Percentiles rank a stretch among this genome's conserved stretches.
These are phyloP conservation scores for Macrotis lagotis DNA, from an alignment of 2,113 vertebrate species.

Conservation along the genomic window DNA sequence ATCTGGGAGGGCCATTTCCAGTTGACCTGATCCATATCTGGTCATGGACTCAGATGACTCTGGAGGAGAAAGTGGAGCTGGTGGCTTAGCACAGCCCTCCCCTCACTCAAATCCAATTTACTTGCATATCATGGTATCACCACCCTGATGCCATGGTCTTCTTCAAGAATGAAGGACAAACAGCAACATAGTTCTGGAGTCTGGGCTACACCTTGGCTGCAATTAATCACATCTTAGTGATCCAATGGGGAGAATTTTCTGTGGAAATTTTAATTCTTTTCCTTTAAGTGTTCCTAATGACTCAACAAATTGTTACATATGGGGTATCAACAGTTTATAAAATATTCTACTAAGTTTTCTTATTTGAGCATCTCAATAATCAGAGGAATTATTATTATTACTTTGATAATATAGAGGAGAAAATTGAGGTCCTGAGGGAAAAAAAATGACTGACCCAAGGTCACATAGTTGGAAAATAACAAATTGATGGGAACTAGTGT, in stretches of 20 bases:
- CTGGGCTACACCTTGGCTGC: rapidly evolving
- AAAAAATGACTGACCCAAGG: not conserved
- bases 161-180: too few relatives aligned
- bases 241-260: not conserved
- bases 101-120: too few relatives aligned
- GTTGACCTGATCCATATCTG: too few relatives aligned
- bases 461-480: not conserved
- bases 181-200: too few relatives aligned
- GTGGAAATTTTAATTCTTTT: not conserved
- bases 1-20: too few relatives aligned
- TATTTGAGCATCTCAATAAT: constrained; percentile 11
- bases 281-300: not conserved
- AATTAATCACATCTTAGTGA: not conserved
- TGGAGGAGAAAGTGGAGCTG: too few relatives aligned
- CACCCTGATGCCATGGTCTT: not conserved
- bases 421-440: not conserved
- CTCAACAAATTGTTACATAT: not conserved
- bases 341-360: not conserved
- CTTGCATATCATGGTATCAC: not conserved
- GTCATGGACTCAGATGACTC: too few relatives aligned
- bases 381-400: not conserved
- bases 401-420: not conserved
- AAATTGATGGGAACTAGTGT: not conserved
- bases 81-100: too few relatives aligned
- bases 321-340: not conserved